Base-by-base conservation (phyloP, 1,140 invertebrate genomes). In the Drosophila parvula region DNA sequence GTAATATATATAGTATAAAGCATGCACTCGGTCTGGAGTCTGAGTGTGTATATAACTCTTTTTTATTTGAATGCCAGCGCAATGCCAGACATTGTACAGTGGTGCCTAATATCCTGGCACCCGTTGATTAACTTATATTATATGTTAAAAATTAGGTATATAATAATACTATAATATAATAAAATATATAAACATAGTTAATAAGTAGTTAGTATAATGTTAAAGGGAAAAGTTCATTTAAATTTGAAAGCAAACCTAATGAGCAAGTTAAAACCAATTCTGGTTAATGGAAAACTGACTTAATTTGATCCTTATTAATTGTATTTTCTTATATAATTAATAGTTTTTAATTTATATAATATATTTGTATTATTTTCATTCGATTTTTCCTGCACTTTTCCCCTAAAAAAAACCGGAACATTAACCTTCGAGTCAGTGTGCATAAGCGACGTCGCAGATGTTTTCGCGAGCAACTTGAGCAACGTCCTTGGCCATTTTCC, bases 391-490 rank as follows among this genome's bases (percentile, higher is more conserved):
- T 10, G 5, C 2, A 3, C 5, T 4, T 30, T 34, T 18, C 14
- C 14, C 9, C 14, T 2, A 0, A 6, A 8, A 18, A 28, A 6
- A 8, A 18, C 18, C 10, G 45, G 22, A 27, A 28, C 16, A 1
- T 22, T 34, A 14, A 6, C 7, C 7, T 60, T 32, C 8, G 9
- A 0, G n/a, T 3, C 73, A 76, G 14, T 60, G 74, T 76, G 32
- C 51, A 10, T 5, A 71, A 48, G 43, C 68, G 45, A 40, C 56
- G 62, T 83, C 67, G 81, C 73, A 77, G 74, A 70, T 82, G 74
- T 85, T 83, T 82, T 88, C 83, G 83, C 83, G 83, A 74, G 74
- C 82, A 85, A 85, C 81, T 85, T 85, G 78, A 85, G 81, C 81
- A 86, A 86, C 83, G 83, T 86, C 83, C 83, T 86, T 86, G 83